Conservation (phyloP, 2,113 vertebrate genomes). For the Solenodon paradoxus region DNA sequence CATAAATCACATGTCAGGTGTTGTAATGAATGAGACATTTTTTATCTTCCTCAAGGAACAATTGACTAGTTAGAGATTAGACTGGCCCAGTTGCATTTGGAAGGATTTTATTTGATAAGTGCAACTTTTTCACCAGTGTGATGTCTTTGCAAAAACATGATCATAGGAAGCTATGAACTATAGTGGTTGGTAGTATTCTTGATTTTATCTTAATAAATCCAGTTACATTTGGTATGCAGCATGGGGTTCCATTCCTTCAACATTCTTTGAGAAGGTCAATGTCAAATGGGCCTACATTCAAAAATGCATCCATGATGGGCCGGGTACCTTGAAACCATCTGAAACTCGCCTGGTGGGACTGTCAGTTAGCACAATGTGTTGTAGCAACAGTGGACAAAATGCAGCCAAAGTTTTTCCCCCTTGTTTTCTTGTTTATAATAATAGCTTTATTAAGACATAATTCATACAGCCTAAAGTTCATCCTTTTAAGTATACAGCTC, state of each 20-base stretch:
- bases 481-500: not conserved
- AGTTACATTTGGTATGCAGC: not conserved
- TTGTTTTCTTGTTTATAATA: not conserved
- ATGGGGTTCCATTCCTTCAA: not conserved
- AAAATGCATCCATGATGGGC: not conserved
- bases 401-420: not conserved
- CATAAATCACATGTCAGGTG: not conserved
- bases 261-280: not conserved
- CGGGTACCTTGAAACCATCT: not conserved
- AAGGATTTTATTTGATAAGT: not conserved
- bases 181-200: not conserved
- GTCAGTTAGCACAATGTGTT: not conserved
- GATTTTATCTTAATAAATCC: not conserved
- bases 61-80: not conserved
- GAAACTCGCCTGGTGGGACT: not conserved
- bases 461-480: not conserved
- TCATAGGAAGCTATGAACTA: not conserved
- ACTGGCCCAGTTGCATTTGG: not conserved
- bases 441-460: no score
- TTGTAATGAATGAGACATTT: not conserved
- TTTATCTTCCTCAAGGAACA: not conserved
- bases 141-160: not conserved
- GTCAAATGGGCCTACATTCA: not conserved
- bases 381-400: not conserved
- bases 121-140: not conserved